Percentiles rank a stretch among this genome's conserved stretches.
Evolutionary conservation across 2,797 vertebrate genomes (phyloP).

Genomic region (Acipenser ruthenus): DNA sequence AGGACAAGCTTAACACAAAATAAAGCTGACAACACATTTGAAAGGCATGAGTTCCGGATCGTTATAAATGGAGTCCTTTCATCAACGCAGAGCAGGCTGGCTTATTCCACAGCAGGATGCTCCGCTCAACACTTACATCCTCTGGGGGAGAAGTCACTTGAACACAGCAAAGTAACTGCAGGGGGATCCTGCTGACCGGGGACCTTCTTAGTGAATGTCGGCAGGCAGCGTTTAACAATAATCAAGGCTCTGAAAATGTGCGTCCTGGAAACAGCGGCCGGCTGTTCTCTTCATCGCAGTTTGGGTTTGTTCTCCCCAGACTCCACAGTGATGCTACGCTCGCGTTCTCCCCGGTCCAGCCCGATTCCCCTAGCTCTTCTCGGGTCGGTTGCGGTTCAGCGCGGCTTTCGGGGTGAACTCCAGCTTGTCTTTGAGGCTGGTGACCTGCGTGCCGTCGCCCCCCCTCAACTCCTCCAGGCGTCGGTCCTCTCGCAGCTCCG

Average conservation of each 20-base stretch:
- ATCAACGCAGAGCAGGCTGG: no score
- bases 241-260: neutral
- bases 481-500: conserved; percentile 83
- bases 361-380: conserved; percentile 64
- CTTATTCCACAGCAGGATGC: no score
- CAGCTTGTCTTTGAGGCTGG: conserved; percentile 88
- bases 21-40: no score
- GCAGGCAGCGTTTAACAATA: neutral
- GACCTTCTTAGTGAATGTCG: no score
- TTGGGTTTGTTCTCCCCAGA: conserved; percentile 12
- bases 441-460: conserved; percentile 79
- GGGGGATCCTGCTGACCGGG: no score
- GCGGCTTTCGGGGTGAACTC: conserved; percentile 90
- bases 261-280: neutral
- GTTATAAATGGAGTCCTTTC: no score
- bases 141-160: no score
- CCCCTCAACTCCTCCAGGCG: conserved; percentile 79
- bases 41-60: no score
- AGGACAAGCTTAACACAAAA: no score
- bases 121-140: no score
- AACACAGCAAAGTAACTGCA: no score
- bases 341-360: neutral
- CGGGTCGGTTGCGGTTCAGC: conserved; percentile 82
- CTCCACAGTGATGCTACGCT: no score
- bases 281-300: neutral